These are phyloP conservation scores for Troides aeacus DNA, from an alignment of 2,888 invertebrate species.

Conservation along the genomic window DNA sequence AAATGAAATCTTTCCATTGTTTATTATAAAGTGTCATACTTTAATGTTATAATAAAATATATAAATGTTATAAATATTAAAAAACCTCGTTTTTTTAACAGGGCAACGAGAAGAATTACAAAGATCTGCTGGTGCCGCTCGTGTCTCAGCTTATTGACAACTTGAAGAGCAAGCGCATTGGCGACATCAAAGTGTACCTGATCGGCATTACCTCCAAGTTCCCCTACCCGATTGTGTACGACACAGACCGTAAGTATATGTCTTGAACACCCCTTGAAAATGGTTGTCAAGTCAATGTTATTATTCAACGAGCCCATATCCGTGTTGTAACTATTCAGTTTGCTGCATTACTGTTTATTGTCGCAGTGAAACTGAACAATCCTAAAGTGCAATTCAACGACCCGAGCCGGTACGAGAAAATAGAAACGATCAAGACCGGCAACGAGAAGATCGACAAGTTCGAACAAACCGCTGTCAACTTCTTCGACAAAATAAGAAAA, in stretches of 20 bases:
- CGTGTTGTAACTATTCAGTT: no score
- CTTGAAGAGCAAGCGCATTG: slow-evolving; percentile 77
- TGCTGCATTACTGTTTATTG: not conserved
- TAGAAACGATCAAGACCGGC: slow-evolving; percentile 45
- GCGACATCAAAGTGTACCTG: slow-evolving; percentile 71
- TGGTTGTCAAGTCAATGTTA: no score
- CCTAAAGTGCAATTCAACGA: slow-evolving; percentile 63
- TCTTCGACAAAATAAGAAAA: slow-evolving; percentile 43
- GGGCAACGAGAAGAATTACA: slow-evolving; percentile 82
- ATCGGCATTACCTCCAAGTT: slow-evolving; percentile 80
- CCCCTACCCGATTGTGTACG: slow-evolving; percentile 68
- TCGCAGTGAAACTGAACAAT: slow-evolving; percentile 67
- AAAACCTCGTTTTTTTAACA: slow-evolving; percentile 42
- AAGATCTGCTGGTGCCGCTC: slow-evolving; percentile 81
- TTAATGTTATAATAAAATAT: no score
- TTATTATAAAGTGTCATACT: no score
- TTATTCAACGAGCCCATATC: no score
- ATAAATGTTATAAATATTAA: no score
- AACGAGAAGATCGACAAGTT: slow-evolving; percentile 40
- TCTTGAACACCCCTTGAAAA: no score
- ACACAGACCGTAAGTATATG: slow-evolving; percentile 64
- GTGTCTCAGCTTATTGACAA: slow-evolving; percentile 80
- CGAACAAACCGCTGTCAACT: slow-evolving; percentile 35
- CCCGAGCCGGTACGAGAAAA: slow-evolving; percentile 49
- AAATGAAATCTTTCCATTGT: no score